phyloP scores from a whole-genome alignment of 2,113 vertebrate genomes.

The Melanostigma gelatinosum region DNA sequence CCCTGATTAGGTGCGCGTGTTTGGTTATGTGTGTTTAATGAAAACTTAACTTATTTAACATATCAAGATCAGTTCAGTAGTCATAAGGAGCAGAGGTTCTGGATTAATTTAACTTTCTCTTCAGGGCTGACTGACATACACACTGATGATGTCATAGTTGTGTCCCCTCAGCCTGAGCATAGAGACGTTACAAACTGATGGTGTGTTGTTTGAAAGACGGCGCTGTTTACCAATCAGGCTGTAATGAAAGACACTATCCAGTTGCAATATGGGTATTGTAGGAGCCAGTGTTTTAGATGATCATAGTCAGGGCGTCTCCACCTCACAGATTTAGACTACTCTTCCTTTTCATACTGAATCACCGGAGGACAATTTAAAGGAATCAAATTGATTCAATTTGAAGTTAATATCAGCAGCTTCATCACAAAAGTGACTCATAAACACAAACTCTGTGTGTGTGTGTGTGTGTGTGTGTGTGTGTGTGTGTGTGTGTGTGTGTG shows the following conservation, averaged over 20 bases:
- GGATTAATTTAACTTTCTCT: background rate
- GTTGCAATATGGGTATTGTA: background rate
- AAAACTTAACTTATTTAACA: background rate
- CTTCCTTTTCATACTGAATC: background rate
- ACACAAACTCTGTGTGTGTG: background rate
- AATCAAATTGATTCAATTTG: background rate
- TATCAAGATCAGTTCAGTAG: background rate
- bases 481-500: constrained; percentile 10
- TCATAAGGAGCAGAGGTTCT: background rate
- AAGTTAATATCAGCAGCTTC: background rate
- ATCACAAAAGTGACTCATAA: background rate
- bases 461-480: constrained; percentile 8
- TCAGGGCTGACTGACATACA: no score
- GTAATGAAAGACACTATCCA: background rate
- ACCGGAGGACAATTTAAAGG: background rate
- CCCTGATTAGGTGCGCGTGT: no score
- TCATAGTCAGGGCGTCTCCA: background rate
- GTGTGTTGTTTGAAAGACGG: background rate
- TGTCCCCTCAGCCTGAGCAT: background rate
- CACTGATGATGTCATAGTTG: background rate
- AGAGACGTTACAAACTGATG: background rate
- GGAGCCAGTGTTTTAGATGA: background rate
- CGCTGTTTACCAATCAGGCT: background rate
- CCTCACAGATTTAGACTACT: background rate
- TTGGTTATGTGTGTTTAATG: background rate